Evolutionary conservation across 1,140 invertebrate genomes (phyloP), one percentile per base, ranked within the genome.

Genomic region (Neelides sp.): DNA sequence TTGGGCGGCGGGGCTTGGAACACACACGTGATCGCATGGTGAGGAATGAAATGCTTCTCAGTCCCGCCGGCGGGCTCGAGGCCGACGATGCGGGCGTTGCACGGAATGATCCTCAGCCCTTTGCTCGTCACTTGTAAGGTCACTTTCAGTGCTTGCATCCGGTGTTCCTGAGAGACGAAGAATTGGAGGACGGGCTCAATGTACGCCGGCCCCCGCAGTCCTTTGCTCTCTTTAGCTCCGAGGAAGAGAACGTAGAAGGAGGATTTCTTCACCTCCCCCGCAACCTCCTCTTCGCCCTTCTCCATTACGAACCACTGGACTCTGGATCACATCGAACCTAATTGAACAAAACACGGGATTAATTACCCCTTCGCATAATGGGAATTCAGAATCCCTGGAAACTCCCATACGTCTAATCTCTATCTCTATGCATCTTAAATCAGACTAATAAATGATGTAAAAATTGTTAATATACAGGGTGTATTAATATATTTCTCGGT

Each of bases 181-280:
- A 88, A 78, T 48, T 79, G 73, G 58, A 96, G 78, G 32, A 89
- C 87, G 1, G 87, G 84, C 23, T 83, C 67, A 1, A 89, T 80
- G 61, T 80, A 85, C 57, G 83, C 78, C 10, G 77, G 71, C 40
- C 90, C 87, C 12, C 88, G 73, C 52, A 95, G 74, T 13, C 89
- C 90, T 60, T 85, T 80, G 26, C 85, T 84, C 71, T 96, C 91
- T 71, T 92, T 85, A 58, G 92, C 90, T 19, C 93, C 93, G 58
- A 98, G 75, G 71, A 96, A 97, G 85, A 91, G 93, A 39, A 97
- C 91, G 70, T 98, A 98, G 70, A 94, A 96, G 27, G 90, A 93
- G 39, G 88, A 85, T 67, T 94, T 94, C 71, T 92, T 92, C 59
- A 90, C 82, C 65, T 89, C 86, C 64, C 52, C 50, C 42, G n/a